Percentiles rank a stretch among this genome's conserved stretches.
These are phyloP conservation scores for Pollimyrus isidori DNA, from an alignment of 2,113 vertebrate genomes.

Conservation along the genomic window DNA sequence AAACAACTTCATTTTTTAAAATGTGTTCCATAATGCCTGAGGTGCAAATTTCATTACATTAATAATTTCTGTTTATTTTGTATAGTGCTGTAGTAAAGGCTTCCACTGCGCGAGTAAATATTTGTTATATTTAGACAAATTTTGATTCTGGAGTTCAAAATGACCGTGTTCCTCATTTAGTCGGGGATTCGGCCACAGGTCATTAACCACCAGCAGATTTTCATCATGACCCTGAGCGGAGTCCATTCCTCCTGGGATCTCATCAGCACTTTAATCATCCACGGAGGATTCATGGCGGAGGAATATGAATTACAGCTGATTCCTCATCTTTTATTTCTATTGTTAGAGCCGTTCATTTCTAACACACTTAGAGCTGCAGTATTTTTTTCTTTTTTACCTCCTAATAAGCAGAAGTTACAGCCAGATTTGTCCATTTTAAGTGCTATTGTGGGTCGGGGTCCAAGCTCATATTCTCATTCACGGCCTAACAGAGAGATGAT, in stretches of 20 bases:
- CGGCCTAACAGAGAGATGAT: background rate
- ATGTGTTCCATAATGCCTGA: background rate
- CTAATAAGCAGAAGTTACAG: background rate
- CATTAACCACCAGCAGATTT: background rate
- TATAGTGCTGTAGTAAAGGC: background rate
- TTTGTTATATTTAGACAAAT: background rate
- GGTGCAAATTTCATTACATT: conserved; percentile 13
- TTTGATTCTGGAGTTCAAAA: background rate
- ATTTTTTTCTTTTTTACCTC: background rate
- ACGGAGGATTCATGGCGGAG: background rate
- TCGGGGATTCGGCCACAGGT: background rate
- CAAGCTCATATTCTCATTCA: background rate
- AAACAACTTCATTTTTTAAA: background rate
- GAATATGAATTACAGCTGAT: background rate
- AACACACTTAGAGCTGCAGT: background rate
- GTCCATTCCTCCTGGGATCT: background rate
- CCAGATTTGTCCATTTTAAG: background rate
- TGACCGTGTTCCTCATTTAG: background rate
- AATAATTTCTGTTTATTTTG: conserved; percentile 8
- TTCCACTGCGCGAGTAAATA: background rate
- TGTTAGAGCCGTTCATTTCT: background rate
- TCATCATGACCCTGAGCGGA: background rate
- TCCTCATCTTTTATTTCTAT: background rate
- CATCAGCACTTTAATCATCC: conserved; percentile 8
- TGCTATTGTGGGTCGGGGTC: background rate